Evolutionary conservation across 2,888 invertebrate genomes (phyloP).

Genomic region (Cheiracanthium punctorium): DNA sequence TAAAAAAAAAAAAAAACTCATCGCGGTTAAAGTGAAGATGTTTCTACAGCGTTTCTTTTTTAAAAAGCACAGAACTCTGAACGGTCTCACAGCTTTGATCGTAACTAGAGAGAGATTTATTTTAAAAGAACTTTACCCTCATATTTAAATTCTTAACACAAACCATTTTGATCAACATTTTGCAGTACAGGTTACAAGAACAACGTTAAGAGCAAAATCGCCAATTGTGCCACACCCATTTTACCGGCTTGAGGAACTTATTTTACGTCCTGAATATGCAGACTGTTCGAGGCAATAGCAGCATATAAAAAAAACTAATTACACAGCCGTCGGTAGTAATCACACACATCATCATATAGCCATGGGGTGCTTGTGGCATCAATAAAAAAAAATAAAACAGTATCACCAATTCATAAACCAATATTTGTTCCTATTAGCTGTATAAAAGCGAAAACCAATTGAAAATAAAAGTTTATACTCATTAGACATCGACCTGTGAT

Average conservation of each 20-base stretch:
- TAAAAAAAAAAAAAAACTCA: too few species aligned
- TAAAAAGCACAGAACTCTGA: too few species aligned
- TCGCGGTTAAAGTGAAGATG: too few species aligned
- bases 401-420: slow-evolving; percentile 22
- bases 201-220: slow-evolving; percentile 27
- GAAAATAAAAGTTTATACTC: slow-evolving; percentile 55
- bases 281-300: background rate
- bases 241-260: background rate
- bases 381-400: slow-evolving; percentile 21
- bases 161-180: too few species aligned
- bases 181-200: too few species aligned
- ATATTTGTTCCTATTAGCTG: slow-evolving; percentile 49
- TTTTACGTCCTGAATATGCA: slow-evolving; percentile 33
- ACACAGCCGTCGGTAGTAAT: slow-evolving; percentile 20
- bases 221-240: slow-evolving; percentile 10
- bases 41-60: too few species aligned
- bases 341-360: slow-evolving; percentile 27
- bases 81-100: too few species aligned
- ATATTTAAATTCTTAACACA: too few species aligned
- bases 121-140: too few species aligned
- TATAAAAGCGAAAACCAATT: slow-evolving; percentile 51
- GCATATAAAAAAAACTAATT: slow-evolving; percentile 9
- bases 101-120: too few species aligned
- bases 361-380: background rate
- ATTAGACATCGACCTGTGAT: slow-evolving; percentile 25